Evolutionary conservation across 2,113 vertebrate genomes (phyloP).

Genomic region (Oreochromis aureus): DNA sequence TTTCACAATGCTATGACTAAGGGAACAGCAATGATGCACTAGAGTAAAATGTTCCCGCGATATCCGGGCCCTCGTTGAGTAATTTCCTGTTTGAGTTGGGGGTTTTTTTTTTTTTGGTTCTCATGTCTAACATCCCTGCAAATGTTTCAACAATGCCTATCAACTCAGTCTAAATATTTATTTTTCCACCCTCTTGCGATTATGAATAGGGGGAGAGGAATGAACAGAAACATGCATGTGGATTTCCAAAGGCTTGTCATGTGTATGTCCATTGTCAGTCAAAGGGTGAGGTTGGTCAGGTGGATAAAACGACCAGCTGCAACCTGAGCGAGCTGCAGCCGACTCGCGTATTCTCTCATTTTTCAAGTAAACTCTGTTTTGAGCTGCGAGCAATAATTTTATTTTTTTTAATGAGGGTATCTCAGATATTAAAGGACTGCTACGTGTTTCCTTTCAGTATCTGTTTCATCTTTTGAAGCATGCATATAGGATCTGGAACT

Average conservation of each 20-base stretch:
- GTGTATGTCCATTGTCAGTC: neutral
- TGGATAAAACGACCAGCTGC: neutral
- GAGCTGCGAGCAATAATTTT: neutral
- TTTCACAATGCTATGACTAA: conserved; percentile 40
- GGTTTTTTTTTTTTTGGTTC: neutral
- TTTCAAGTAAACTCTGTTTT: neutral
- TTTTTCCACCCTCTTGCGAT: conserved; percentile 12
- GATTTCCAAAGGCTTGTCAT: conserved; percentile 10
- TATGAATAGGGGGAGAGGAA: conserved; percentile 30
- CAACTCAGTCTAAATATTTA: conserved; percentile 45
- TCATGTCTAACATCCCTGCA: neutral
- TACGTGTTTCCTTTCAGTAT: neutral
- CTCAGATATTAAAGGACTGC: neutral
- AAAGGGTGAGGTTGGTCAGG: conserved; percentile 32
- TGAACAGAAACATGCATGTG: conserved; percentile 6
- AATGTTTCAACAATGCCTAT: conserved; percentile 23
- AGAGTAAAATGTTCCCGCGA: conserved; percentile 9
- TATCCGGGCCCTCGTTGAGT: conserved; percentile 13
- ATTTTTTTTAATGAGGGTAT: neutral
- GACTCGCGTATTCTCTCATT: neutral
- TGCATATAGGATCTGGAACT: neutral
- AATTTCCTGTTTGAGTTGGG: neutral
- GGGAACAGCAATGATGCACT: conserved; percentile 3
- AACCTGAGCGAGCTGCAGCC: neutral
- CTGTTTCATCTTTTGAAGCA: neutral